Evolutionary conservation across 2,888 invertebrate genomes (phyloP).

Genomic region (Magallana nippona): DNA sequence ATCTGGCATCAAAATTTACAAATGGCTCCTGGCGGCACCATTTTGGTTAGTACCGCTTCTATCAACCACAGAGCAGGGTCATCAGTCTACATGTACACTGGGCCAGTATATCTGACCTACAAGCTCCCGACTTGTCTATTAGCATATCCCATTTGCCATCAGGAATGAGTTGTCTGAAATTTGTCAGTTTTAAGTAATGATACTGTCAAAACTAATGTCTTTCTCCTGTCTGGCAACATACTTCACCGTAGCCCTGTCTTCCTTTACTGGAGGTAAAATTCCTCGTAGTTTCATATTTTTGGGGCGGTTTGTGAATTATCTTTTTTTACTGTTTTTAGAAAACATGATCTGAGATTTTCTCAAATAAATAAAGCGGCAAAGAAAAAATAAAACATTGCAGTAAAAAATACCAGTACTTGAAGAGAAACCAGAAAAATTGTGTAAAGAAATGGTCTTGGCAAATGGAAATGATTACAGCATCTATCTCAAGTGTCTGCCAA

Average conservation of each 20-base stretch:
- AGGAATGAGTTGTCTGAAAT: not conserved
- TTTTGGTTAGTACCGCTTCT: not conserved
- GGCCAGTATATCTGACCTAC: not conserved
- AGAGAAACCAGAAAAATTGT: no score
- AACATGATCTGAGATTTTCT: no score
- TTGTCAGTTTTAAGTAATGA: constrained; percentile 8
- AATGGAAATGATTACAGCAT: no score
- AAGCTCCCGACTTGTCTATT: not conserved
- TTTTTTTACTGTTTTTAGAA: no score
- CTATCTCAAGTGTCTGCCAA: no score
- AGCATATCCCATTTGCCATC: constrained; percentile 15
- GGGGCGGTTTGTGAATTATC: no score
- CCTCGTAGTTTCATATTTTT: no score
- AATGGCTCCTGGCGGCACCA: not conserved
- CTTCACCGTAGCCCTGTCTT: not conserved
- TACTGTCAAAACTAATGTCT: constrained; percentile 7
- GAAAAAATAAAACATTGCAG: no score
- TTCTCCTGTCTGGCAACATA: not conserved
- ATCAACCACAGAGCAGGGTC: not conserved
- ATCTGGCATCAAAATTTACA: constrained; percentile 5
- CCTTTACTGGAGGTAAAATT: constrained; percentile 1
- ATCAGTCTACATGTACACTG: not conserved
- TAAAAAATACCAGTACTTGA: no score
- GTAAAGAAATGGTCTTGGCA: no score
- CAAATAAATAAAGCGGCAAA: no score